Conservation (phyloP, 2,888 invertebrate genomes). For the Drepanosiphum platanoidis region DNA sequence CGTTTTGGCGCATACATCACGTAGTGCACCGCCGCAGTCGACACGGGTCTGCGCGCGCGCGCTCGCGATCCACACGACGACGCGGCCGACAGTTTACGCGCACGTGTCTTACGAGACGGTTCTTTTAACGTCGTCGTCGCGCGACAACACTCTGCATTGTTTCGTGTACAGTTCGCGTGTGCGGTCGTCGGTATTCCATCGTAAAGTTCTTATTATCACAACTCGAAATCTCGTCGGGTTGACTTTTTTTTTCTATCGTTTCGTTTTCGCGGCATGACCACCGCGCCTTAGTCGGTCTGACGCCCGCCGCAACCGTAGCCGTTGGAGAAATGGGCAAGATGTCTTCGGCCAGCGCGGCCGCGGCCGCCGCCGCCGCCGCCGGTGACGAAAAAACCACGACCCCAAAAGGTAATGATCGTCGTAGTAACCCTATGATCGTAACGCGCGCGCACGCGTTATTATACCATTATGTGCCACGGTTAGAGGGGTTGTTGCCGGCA, state of each 20-base stretch:
- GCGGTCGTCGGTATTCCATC: too few species aligned
- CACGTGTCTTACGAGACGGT: slow-evolving; percentile 49
- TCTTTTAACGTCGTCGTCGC: not conserved
- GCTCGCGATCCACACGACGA: not conserved
- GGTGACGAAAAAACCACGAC: slow-evolving; percentile 83
- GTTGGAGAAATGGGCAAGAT: slow-evolving; percentile 70
- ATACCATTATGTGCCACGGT: not conserved
- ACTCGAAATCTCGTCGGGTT: not conserved
- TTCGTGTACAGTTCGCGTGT: too few species aligned
- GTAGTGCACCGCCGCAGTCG: not conserved
- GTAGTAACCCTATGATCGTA: not conserved
- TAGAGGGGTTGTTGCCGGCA: not conserved
- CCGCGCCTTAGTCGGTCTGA: too few species aligned
- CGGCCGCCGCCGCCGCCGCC: too few species aligned
- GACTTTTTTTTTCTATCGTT: not conserved
- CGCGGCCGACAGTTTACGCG: slow-evolving; percentile 42
- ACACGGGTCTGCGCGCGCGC: not conserved
- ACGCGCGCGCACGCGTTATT: slow-evolving; percentile 15
- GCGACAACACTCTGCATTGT: too few species aligned
- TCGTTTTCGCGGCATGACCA: not conserved
- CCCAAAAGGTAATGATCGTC: slow-evolving; percentile 67
- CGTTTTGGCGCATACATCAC: not conserved
- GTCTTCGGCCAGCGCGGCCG: slow-evolving; percentile 81
- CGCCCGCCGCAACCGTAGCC: not conserved
- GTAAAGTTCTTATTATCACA: too few species aligned